phyloP scores from a whole-genome alignment of 1,140 invertebrate species.

The Ostrea denselamellosa region DNA sequence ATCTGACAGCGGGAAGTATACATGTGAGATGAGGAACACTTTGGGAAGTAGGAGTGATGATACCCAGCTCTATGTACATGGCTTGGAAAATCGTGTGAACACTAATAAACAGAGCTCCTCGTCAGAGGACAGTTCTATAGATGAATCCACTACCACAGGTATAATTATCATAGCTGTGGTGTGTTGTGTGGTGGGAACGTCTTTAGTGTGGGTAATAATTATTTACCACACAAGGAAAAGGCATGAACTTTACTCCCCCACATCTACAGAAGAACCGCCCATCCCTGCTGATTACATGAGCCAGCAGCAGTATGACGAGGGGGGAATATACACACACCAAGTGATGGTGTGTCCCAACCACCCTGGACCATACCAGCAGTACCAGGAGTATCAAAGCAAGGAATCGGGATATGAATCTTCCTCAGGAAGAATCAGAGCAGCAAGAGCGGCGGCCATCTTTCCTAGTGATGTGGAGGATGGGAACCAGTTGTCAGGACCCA shows the following conservation, averaged over 20 bases:
- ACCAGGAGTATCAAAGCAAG: conserved; percentile 73
- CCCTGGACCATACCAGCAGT: conserved; percentile 66
- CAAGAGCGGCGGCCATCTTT: conserved; percentile 67
- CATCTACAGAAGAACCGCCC: conserved; percentile 75
- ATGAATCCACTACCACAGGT: conserved; percentile 87
- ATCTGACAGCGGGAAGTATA: conserved; percentile 90
- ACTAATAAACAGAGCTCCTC: background rate
- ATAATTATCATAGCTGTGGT: conserved; percentile 93
- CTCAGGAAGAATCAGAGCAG: conserved; percentile 69
- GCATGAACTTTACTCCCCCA: conserved; percentile 75
- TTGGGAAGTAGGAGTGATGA: conserved; percentile 84
- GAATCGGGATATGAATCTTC: conserved; percentile 74
- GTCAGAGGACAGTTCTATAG: conserved; percentile 60
- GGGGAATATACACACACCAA: conserved; percentile 68
- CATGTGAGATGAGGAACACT: conserved; percentile 88
- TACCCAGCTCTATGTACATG: conserved; percentile 71
- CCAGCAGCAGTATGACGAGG: conserved; percentile 72
- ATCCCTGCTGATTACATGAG: conserved; percentile 73
- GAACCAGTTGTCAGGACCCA: conserved; percentile 55
- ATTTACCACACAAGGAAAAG: conserved; percentile 88
- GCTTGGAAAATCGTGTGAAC: background rate
- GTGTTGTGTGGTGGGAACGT: conserved; percentile 92
- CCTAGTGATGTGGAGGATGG: conserved; percentile 73
- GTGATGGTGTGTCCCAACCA: conserved; percentile 56
- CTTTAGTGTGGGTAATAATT: conserved; percentile 93